Base-by-base conservation (phyloP, 2,888 invertebrate genomes). In the Leptothorax acervorum region DNA sequence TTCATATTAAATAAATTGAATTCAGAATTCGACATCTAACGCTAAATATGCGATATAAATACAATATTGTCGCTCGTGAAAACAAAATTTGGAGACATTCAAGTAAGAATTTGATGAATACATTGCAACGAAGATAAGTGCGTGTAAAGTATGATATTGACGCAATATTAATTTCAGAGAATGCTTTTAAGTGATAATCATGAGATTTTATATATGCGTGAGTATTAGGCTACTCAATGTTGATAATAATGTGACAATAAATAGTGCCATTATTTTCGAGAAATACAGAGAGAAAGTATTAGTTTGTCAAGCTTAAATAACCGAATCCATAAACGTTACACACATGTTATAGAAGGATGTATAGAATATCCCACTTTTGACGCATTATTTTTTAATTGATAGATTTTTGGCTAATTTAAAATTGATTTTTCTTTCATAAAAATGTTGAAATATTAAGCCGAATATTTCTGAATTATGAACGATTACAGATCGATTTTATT, bases 1-100 rank as follows among this genome's bases (percentile, higher is more conserved):
- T 71, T 31, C 15, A 11, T 68, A 42, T 45, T 70, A 57, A 31
- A 71, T 78, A 31, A 78, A 23, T 70, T 31, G 31, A 23, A 70
- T 55, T 71, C 15, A 45, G 15, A 66, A 55, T 42, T 39, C 39
- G 35, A 76, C 39, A 45, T 70, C 23, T 78, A 75, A 62, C 9
- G 48, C 8, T 28, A 55, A 68, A 45, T 42, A 55, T 28, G 42
- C 42, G 31, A 68, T 28, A 42, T 68, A 76, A 66, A 75, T 75
- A 62, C 5, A 39, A 28, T 55, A 75, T 78, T 70, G 31, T 55
- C 55, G 28, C 18, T 53, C 18, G 31, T 55, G 45, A 57, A 78
- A 75, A 75, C 3, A 5, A 75, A 75, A 75, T 63, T 8, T 65
- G 65, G 35, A 66, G 48, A 75, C 75, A 75, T 62, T 63, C 75